Conservation (phyloP, 2,888 invertebrate species). For the Escarpia spicata region DNA sequence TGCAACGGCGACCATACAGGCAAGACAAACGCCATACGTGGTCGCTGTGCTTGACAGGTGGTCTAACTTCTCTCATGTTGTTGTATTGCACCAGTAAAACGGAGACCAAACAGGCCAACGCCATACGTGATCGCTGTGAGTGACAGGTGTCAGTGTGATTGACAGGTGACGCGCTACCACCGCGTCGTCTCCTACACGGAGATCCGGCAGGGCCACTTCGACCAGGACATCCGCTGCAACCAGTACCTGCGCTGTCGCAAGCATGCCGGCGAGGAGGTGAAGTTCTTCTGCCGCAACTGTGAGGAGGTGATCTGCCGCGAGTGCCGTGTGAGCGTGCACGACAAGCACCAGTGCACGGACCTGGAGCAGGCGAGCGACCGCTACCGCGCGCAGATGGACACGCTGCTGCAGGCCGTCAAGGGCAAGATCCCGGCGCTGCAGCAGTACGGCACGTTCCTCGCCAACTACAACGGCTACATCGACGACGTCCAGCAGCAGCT, state of each 20-base stretch:
- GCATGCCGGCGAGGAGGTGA: slow-evolving; percentile 44
- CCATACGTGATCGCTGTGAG: too few relatives aligned
- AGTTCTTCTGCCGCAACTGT: slow-evolving; percentile 52
- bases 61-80: too few relatives aligned
- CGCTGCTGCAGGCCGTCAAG: slow-evolving; percentile 48
- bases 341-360: slow-evolving; percentile 45
- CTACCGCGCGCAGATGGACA: slow-evolving; percentile 43
- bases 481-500: slow-evolving; percentile 43
- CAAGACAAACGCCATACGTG: neutral
- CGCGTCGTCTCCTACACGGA: slow-evolving; percentile 51
- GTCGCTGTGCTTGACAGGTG: slow-evolving; percentile 33
- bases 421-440: slow-evolving; percentile 47
- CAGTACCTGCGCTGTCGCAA: slow-evolving; percentile 46
- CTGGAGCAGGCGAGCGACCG: slow-evolving; percentile 29
- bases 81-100: too few relatives aligned
- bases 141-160: too few relatives aligned
- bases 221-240: slow-evolving; percentile 51
- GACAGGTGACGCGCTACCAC: slow-evolving; percentile 52
- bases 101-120: too few relatives aligned
- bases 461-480: slow-evolving; percentile 43
- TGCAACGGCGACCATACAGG: neutral
- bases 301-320: slow-evolving; percentile 49
- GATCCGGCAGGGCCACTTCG: slow-evolving; percentile 52
- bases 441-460: slow-evolving; percentile 48
- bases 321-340: slow-evolving; percentile 49